Conservation (phyloP, 2,888 invertebrate genomes). For the Craniophora ligustri region DNA sequence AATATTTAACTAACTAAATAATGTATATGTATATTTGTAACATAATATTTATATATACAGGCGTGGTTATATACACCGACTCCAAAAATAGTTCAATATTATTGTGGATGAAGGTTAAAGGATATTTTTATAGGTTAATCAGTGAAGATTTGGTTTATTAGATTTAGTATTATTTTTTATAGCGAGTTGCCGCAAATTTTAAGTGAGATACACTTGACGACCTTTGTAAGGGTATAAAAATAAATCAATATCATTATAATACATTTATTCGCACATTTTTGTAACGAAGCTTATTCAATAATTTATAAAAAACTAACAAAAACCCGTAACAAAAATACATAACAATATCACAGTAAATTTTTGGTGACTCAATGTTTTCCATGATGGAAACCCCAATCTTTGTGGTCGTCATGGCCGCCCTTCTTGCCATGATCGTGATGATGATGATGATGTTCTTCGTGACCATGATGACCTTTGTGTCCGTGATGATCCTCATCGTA, state of each 20-base stretch:
- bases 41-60: too few species aligned
- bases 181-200: too few species aligned
- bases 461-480: conserved; percentile 85
- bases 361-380: conserved; percentile 80
- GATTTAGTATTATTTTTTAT: too few species aligned
- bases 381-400: conserved; percentile 84
- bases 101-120: too few species aligned
- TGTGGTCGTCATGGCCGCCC: conserved; percentile 82
- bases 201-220: background rate
- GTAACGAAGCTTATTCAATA: conserved; percentile 54
- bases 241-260: conserved; percentile 15
- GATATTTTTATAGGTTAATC: too few species aligned
- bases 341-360: conserved; percentile 75
- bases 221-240: conserved; percentile 6
- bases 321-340: conserved; percentile 63
- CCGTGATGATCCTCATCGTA: conserved; percentile 81
- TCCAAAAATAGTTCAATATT: too few species aligned
- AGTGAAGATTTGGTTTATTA: too few species aligned
- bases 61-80: too few species aligned
- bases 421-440: conserved; percentile 86
- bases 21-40: too few species aligned
- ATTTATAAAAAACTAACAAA: conserved; percentile 66
- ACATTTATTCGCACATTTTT: conserved; percentile 46
- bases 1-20: too few species aligned
- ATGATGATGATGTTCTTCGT: conserved; percentile 83